Conservation (phyloP, 2,113 vertebrate genomes). For the Platysteira castanea region DNA sequence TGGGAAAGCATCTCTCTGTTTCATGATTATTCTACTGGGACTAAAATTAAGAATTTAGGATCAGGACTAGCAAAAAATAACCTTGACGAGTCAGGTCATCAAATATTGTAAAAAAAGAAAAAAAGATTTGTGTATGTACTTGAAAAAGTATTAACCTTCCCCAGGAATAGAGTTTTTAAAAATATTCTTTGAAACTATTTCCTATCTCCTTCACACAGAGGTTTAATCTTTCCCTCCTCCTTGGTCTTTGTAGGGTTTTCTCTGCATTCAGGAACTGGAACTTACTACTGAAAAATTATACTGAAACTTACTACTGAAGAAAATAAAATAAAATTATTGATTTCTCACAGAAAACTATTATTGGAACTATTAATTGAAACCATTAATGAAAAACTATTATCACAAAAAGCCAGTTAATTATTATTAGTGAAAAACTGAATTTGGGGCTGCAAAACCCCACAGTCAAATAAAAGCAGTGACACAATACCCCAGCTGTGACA, state of each 20-base stretch:
- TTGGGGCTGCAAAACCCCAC: not conserved
- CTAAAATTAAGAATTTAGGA: not conserved
- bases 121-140: not conserved
- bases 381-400: not conserved
- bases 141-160: not conserved
- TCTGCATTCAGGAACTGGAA: not conserved
- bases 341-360: not conserved
- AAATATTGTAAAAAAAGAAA: not conserved
- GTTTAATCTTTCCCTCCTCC: not conserved
- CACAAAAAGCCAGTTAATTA: not conserved
- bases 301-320: not conserved
- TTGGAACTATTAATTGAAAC: not conserved
- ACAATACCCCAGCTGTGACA: not conserved
- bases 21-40: not conserved
- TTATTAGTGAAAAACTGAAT: not conserved
- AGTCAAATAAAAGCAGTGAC: not conserved
- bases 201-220: not conserved
- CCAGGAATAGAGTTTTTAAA: rapidly evolving
- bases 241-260: not conserved
- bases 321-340: not conserved
- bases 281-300: not conserved
- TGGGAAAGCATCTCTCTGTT: not conserved
- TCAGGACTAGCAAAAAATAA: not conserved
- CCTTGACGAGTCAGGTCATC: not conserved
- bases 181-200: not conserved